Conservation (phyloP, 2,113 vertebrate genomes). For the Arenaria interpres region DNA sequence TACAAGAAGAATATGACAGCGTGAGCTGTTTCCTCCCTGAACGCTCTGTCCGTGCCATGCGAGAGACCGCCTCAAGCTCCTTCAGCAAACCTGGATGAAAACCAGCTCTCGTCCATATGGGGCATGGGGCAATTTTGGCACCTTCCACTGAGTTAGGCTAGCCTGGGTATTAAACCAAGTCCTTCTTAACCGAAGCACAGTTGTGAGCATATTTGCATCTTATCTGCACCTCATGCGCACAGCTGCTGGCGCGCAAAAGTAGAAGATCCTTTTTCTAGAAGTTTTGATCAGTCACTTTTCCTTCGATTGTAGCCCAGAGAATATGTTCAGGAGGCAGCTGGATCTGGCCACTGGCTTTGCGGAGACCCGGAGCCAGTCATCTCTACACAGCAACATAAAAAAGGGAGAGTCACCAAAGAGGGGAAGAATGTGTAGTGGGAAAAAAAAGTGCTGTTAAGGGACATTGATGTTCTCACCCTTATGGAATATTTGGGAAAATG, state of each 20-base stretch:
- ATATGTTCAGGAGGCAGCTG: background rate
- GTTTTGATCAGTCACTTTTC: background rate
- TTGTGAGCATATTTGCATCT: background rate
- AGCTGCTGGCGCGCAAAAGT: background rate
- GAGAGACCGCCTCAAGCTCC: background rate
- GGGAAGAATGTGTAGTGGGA: background rate
- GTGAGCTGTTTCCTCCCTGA: background rate
- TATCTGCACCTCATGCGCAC: background rate
- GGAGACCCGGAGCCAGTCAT: background rate
- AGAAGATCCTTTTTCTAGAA: background rate
- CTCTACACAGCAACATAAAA: conserved; percentile 1
- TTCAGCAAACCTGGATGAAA: background rate
- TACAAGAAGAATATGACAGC: background rate
- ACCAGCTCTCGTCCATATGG: background rate
- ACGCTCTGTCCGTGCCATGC: accelerated
- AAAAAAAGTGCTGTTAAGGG: background rate
- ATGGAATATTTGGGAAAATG: conserved; percentile 2
- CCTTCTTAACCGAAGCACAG: background rate
- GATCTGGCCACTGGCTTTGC: conserved; percentile 7
- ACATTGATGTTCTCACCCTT: background rate
- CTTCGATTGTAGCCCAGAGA: background rate
- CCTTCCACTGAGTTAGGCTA: background rate
- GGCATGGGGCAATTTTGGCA: background rate
- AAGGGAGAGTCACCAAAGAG: background rate
- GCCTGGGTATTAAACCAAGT: background rate